Percentiles rank a stretch among this genome's conserved stretches.
Conservation (phyloP, 2,888 invertebrate genomes). For the Ecliptopera silaceata region DNA sequence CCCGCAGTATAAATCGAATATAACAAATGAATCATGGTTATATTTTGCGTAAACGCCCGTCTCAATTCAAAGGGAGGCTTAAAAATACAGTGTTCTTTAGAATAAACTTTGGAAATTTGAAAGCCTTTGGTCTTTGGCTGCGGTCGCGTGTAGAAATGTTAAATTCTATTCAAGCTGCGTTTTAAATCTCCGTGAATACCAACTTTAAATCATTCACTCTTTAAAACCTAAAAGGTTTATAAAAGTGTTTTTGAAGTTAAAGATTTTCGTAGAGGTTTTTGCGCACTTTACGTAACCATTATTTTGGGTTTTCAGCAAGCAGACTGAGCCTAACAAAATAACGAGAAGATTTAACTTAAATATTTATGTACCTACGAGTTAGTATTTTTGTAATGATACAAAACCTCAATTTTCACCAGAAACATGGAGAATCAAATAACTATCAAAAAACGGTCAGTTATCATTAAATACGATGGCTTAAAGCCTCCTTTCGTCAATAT, state of each 20-base stretch:
- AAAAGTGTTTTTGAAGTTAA: background rate
- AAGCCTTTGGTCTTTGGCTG: constrained; percentile 4
- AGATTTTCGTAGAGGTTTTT: background rate
- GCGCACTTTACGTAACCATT: too few relatives aligned
- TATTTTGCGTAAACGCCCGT: too few relatives aligned
- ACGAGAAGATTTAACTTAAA: too few relatives aligned
- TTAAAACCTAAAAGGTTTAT: background rate
- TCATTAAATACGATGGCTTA: background rate
- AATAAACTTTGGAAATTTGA: constrained; percentile 8
- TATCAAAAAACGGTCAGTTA: background rate
- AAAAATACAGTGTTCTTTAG: constrained; percentile 15
- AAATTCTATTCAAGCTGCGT: constrained; percentile 9
- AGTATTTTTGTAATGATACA: background rate
- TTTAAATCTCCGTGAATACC: background rate
- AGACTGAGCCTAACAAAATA: too few relatives aligned
- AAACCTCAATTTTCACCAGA: background rate
- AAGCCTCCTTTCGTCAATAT: background rate
- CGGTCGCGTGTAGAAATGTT: background rate
- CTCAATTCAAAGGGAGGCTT: constrained; percentile 16
- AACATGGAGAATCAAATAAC: background rate
- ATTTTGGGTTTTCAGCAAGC: too few relatives aligned
- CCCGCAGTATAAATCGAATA: too few relatives aligned
- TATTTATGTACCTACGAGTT: too few relatives aligned
- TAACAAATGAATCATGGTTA: too few relatives aligned
- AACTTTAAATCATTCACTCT: too few relatives aligned